A percentile compares a stretch with the other conserved stretches of the same genome.
These are phyloP conservation scores for Orientallactaga bullata DNA, from an alignment of 2,113 vertebrate genomes.

Conservation along the genomic window DNA sequence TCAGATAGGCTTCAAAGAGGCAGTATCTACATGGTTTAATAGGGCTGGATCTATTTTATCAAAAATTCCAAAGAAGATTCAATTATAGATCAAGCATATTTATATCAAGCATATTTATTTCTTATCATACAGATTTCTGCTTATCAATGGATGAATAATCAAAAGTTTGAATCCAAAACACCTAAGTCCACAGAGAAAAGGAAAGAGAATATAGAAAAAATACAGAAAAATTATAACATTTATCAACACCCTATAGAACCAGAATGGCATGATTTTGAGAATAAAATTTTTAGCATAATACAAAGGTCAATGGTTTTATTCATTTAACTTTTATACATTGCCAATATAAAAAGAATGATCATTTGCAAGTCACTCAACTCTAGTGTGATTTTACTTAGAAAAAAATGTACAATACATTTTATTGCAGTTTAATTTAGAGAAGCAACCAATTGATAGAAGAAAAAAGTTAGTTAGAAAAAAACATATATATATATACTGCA, in stretches of 20 bases:
- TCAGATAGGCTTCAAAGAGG: background rate
- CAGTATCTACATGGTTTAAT: constrained; percentile 29
- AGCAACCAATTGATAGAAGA: background rate
- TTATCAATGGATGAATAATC: constrained; percentile 21
- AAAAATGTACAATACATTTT: background rate
- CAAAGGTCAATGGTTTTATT: background rate
- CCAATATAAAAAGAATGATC: background rate
- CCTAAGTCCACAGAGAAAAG: background rate
- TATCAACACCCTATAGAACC: background rate
- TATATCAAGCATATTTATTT: background rate
- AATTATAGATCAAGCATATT: constrained; percentile 38
- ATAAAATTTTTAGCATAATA: background rate
- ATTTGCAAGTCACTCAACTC: background rate
- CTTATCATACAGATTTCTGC: background rate
- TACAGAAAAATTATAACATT: background rate
- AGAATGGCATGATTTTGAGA: background rate
- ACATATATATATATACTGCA: background rate
- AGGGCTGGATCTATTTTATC: constrained; percentile 38
- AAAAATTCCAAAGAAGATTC: constrained; percentile 50
- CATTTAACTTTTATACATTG: background rate
- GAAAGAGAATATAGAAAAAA: background rate
- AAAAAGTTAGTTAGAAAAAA: background rate
- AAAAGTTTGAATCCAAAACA: constrained; percentile 19
- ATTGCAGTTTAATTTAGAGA: background rate
- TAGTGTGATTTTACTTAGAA: background rate